Evolutionary conservation across 2,113 vertebrate species (phyloP).

Genomic region (Polypterus senegalus): DNA sequence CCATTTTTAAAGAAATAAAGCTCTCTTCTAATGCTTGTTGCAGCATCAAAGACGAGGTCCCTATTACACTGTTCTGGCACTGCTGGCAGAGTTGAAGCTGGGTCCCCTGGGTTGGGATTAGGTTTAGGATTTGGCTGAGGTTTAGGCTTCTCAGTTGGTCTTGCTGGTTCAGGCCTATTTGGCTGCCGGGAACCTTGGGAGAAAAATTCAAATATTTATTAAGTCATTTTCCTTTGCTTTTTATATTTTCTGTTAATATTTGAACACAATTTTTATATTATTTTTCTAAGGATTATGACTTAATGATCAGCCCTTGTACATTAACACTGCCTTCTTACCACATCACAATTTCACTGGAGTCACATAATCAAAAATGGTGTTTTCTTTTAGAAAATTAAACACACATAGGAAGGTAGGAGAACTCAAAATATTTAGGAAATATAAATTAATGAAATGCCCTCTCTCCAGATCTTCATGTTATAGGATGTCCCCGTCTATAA

Average conservation of each 20-base stretch:
- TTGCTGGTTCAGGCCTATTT: slow-evolving; percentile 12
- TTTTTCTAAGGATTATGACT: too few relatives aligned
- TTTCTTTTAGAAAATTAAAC: too few relatives aligned
- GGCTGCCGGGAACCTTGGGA: slow-evolving; percentile 29
- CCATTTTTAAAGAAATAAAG: slow-evolving; percentile 41
- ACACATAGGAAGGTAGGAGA: too few relatives aligned
- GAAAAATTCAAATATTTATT: background rate
- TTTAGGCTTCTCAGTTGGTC: slow-evolving; percentile 7
- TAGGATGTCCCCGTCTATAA: too few relatives aligned
- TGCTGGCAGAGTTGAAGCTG: slow-evolving; percentile 11
- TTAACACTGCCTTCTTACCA: too few relatives aligned
- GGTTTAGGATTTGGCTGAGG: slow-evolving; percentile 23
- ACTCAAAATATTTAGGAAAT: too few relatives aligned
- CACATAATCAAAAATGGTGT: too few relatives aligned
- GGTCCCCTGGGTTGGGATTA: slow-evolving; percentile 17
- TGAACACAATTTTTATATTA: too few relatives aligned
- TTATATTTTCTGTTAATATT: background rate
- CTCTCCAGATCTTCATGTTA: too few relatives aligned
- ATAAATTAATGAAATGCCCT: too few relatives aligned
- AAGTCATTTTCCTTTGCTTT: background rate
- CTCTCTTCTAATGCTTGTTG: slow-evolving; percentile 22
- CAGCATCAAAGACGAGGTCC: slow-evolving; percentile 42
- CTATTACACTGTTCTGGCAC: slow-evolving; percentile 27
- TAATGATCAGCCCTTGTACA: too few relatives aligned
- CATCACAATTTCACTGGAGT: too few relatives aligned